phyloP scores from a whole-genome alignment of 2,113 vertebrate species.

The Carassius gibelio region DNA sequence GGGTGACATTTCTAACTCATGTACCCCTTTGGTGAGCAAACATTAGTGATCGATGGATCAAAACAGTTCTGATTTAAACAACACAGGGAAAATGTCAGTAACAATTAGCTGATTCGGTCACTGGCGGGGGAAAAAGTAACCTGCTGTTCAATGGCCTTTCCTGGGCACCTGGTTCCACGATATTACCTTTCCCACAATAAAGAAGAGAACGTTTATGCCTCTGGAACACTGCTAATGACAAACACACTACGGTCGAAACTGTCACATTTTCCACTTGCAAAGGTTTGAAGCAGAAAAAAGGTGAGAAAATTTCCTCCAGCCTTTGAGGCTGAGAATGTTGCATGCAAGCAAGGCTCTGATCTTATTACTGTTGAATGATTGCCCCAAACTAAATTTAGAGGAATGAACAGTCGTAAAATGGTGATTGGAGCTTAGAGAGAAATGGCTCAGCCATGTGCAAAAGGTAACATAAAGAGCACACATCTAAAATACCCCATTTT shows the following conservation, averaged over 20 bases:
- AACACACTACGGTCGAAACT: conserved; percentile 30
- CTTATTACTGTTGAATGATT: conserved; percentile 57
- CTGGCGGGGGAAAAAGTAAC: conserved; percentile 66
- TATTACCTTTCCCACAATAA: conserved; percentile 59
- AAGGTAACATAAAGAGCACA: conserved; percentile 36
- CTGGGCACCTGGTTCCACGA: conserved; percentile 56
- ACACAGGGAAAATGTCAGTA: conserved; percentile 75
- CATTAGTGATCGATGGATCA: conserved; percentile 68
- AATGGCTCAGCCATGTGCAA: conserved; percentile 23
- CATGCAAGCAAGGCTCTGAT: conserved; percentile 59
- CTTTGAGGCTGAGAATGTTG: conserved; percentile 34
- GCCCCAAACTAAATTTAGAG: conserved; percentile 48
- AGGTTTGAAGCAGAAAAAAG: conserved; percentile 30
- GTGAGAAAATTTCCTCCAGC: conserved; percentile 55
- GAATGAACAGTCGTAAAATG: conserved; percentile 40
- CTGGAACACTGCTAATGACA: conserved; percentile 17
- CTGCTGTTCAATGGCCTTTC: conserved; percentile 73
- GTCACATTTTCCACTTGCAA: conserved; percentile 36
- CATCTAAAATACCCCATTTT: conserved; percentile 38
- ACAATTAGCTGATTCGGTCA: conserved; percentile 75
- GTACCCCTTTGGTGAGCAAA: conserved; percentile 59
- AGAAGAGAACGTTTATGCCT: conserved; percentile 1
- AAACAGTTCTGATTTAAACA: conserved; percentile 70
- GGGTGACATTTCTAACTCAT: conserved; percentile 71
- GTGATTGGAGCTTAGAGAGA: conserved; percentile 50